Base-by-base conservation (phyloP, 2,113 vertebrate species). In the Chaetorhynchus papuensis region DNA sequence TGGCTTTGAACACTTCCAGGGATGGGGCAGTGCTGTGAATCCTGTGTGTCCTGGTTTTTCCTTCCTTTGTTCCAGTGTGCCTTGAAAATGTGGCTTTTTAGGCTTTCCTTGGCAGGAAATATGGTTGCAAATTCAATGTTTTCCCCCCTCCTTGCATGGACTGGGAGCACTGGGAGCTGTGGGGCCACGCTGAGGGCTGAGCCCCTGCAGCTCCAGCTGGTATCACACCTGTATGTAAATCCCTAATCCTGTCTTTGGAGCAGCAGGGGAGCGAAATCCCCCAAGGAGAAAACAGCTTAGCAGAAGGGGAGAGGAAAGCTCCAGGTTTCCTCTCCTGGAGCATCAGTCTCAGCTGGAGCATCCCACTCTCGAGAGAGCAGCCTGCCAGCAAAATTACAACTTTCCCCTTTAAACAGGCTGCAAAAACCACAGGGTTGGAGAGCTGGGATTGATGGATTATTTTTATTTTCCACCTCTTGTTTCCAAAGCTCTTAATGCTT, bases 221-320 rank as follows among this genome's bases (percentile, higher is more conserved):
- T 54, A 19, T 81, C 83, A 74, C 94, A 95, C 91, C 96, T 96
- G 93, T 94, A 85, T 96, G 95, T 87, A 95, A 97, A 95, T 97
- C 89, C 93, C 33, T 93, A 93, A 95, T 92, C 91, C 93, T 87
- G 83, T 10, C 81, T 60, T 63, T 2, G 33, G 60, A 94, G 84
- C 92, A 66, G 83, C 35, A 2, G 50, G 61, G 23, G 20, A 1
- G 6, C 0, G 0, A 91, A 96, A 93, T 80, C 92, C 92, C 50
- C 5, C 2, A 24, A 86, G 89, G 86, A 88, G 47, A 83, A 72
- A 90, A 45, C 13, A 44, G 83, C 53, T 95, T 71, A 79, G 69
- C 19, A 24, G 26, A 17, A 11, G 28, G 8, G 4, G n/a, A 35
- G 42, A 52, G 35, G 39, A 22, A 41, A 75, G 17, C 52, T 91